Evolutionary conservation across 2,113 vertebrate genomes (phyloP).

Genomic region (Lichenostomus cassidix): DNA sequence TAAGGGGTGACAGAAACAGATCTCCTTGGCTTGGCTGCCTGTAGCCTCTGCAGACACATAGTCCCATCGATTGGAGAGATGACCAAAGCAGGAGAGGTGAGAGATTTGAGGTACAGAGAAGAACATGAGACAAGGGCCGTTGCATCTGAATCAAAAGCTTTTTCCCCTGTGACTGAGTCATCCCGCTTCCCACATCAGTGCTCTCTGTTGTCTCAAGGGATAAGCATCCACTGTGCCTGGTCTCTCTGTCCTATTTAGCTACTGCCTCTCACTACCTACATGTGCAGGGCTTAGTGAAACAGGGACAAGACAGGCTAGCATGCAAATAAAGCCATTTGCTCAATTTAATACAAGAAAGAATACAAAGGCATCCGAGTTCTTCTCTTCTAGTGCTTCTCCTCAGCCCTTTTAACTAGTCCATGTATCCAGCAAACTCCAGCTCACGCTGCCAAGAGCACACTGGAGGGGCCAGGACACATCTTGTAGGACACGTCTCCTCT

Average conservation of each 20-base stretch:
- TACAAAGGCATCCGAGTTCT: not conserved
- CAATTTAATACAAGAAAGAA: not conserved
- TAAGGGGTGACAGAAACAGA: not conserved
- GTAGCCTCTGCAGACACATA: not conserved
- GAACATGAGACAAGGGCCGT: not conserved
- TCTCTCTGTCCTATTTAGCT: not conserved
- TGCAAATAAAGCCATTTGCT: not conserved
- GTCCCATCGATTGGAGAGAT: not conserved
- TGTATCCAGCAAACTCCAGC: not conserved
- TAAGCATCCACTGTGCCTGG: not conserved
- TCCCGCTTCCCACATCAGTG: not conserved
- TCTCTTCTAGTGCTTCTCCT: not conserved
- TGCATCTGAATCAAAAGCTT: not conserved
- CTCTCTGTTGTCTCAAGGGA: not conserved
- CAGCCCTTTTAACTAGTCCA: not conserved
- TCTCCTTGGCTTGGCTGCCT: not conserved
- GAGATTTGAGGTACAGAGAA: not conserved
- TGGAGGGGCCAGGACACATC: not conserved
- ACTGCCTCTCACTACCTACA: not conserved
- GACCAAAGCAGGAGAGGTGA: not conserved
- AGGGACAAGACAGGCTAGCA: not conserved
- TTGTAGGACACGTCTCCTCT: not conserved
- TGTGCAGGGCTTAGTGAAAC: not conserved
- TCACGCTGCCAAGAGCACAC: not conserved
- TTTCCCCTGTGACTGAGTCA: not conserved